Evolutionary conservation across 2,797 vertebrate species (phyloP).

Genomic region (Microctenopoma lineatum): DNA sequence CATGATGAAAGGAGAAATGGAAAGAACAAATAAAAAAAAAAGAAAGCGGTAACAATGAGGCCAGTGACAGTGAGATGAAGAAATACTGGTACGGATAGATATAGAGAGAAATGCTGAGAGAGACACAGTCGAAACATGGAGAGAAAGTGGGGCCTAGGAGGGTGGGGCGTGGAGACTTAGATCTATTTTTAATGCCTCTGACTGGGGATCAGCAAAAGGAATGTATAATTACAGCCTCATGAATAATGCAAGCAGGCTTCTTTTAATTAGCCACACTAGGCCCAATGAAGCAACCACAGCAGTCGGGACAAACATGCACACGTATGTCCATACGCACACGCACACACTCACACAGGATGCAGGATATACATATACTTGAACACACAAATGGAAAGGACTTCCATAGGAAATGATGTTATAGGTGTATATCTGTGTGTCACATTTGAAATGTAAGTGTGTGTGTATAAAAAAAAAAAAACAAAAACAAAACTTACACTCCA

Average conservation of each 20-base stretch:
- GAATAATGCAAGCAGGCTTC: constrained; percentile 79
- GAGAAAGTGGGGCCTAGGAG: constrained; percentile 63
- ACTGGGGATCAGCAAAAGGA: constrained; percentile 81
- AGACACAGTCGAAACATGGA: constrained; percentile 70
- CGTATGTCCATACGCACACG: constrained; percentile 21
- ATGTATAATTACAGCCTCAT: constrained; percentile 82
- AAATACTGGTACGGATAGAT: constrained; percentile 47
- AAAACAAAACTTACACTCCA: constrained; percentile 3
- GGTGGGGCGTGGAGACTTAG: constrained; percentile 74
- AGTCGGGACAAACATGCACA: constrained; percentile 69
- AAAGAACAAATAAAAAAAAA: constrained; percentile 28
- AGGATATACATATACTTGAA: constrained; percentile 16
- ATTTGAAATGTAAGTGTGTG: constrained; percentile 26
- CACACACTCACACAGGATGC: not conserved
- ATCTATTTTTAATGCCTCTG: constrained; percentile 84
- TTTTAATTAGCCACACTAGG: constrained; percentile 82
- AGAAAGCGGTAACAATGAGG: constrained; percentile 51
- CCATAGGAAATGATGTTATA: constrained; percentile 7
- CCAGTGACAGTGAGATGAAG: constrained; percentile 49
- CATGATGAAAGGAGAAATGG: constrained; percentile 46
- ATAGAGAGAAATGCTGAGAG: constrained; percentile 48
- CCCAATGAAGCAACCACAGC: constrained; percentile 58
- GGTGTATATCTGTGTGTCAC: constrained; percentile 14
- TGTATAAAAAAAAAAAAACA: not conserved
- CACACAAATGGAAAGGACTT: constrained; percentile 14